phyloP scores from a whole-genome alignment of 53 echinoderm and acorn worm genomes.

The Astropecten irregularis region DNA sequence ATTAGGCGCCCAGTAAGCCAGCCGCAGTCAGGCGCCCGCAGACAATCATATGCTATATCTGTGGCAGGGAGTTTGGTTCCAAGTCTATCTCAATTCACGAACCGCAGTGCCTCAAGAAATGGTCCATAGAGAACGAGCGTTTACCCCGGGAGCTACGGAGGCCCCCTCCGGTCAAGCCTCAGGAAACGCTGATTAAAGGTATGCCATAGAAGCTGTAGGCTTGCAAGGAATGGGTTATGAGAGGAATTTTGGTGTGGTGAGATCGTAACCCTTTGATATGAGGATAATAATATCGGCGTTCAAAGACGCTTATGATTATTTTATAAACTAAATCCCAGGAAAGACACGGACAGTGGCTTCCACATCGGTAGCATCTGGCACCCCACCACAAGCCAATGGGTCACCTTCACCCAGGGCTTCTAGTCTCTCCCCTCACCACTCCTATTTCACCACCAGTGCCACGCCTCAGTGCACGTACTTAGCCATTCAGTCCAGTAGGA shows the following conservation, averaged over 20 bases:
- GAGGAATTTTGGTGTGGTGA: background rate
- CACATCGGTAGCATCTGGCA: no score
- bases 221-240: background rate
- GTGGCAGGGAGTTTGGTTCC: constrained; percentile 91
- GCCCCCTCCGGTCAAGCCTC: constrained; percentile 81
- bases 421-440: no score
- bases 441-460: no score
- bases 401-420: no score
- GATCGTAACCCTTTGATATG: no score
- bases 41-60: constrained; percentile 92
- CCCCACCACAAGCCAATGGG: no score
- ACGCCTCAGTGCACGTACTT: no score
- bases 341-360: no score
- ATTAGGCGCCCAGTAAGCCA: constrained; percentile 44
- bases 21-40: constrained; percentile 70
- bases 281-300: no score
- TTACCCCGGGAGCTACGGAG: constrained; percentile 75
- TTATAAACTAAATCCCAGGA: no score
- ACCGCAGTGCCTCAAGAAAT: constrained; percentile 96
- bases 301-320: no score
- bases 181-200: constrained; percentile 66
- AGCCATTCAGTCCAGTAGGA: no score
- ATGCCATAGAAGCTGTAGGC: background rate
- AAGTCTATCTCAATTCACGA: constrained; percentile 97
- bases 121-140: constrained; percentile 87